Evolutionary conservation across 2,888 invertebrate genomes (phyloP), one percentile per base, ranked within the genome.

Genomic region (Norana najaformis): DNA sequence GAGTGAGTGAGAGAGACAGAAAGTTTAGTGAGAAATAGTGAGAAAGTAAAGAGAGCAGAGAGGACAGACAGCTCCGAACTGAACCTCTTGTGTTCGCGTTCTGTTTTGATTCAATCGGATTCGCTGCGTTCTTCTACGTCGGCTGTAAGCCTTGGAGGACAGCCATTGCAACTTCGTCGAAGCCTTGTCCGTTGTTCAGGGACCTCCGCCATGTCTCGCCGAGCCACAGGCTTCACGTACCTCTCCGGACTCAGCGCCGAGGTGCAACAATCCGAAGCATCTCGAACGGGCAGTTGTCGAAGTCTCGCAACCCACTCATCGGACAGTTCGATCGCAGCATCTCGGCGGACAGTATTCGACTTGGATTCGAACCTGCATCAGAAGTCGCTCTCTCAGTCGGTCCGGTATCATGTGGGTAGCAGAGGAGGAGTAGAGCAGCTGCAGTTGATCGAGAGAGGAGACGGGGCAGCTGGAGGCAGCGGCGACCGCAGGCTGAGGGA

Each of bases 181-280:
- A 69, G n/a, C 69, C 69, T n/a, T 16, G 8, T 69, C n/a, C n/a
- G n/a, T 53, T 14, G 47, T n/a, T n/a, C n/a, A n/a, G n/a, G n/a
- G n/a, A n/a, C n/a, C n/a, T n/a, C 69, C 69, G 37, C 85, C 36
- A 85, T 85, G 85, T 85, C 85, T 35, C 85, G 85, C 85, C 34
- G 85, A 37, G 85, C 85, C 36, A 85, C 18, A 20, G 85, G 85
- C 6, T 85, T 85, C 23, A 16, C 34, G 85, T 85, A 85, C 85
- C n/a, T 85, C 36, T 85, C 85, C 0, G 85, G 85, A 4, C 35
- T 20, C 5, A 36, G 23, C 85, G 35, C 36, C 18, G 85, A 85
- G 30, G 20, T 85, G 36, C 34, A 18, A 16, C 85, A 18, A 37
- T 36, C 34, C 20, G 85, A 85, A 18, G 18, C 85, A 8, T 36